Conservation (phyloP, 2,113 vertebrate species). For the Callospermophilus lateralis region DNA sequence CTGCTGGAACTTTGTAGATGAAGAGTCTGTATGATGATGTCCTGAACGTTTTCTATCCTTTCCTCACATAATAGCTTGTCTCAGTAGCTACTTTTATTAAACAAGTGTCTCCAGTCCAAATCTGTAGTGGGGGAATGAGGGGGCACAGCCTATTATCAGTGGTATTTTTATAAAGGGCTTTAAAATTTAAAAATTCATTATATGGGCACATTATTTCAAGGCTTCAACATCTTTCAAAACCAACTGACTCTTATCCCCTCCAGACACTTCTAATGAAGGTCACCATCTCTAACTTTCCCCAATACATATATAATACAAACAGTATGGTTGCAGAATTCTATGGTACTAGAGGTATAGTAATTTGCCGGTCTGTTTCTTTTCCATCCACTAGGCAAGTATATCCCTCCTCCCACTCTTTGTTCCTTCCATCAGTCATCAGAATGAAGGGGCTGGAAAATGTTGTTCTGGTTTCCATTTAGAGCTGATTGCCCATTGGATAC, state of each 20-base stretch:
- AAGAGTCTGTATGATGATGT: slow-evolving; percentile 31
- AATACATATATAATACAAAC: neutral
- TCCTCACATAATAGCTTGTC: slow-evolving; percentile 57
- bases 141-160: slow-evolving; percentile 36
- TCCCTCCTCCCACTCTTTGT: neutral
- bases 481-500: slow-evolving; percentile 63
- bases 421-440: slow-evolving; percentile 69
- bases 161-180: slow-evolving; percentile 65
- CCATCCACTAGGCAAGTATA: slow-evolving; percentile 25
- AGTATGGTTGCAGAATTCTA: slow-evolving; percentile 32
- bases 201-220: slow-evolving; percentile 64
- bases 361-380: slow-evolving; percentile 54
- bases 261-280: slow-evolving; percentile 57
- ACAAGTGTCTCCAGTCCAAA: slow-evolving; percentile 59
- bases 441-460: slow-evolving; percentile 54
- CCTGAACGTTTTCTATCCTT: slow-evolving; percentile 68
- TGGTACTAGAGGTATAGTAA: slow-evolving; percentile 14
- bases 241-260: slow-evolving; percentile 28
- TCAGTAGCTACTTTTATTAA: slow-evolving; percentile 76
- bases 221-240: slow-evolving; percentile 66
- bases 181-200: slow-evolving; percentile 19
- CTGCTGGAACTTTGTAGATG: slow-evolving; percentile 57
- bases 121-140: slow-evolving; percentile 50
- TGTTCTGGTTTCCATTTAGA: slow-evolving; percentile 65
- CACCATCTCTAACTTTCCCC: slow-evolving; percentile 50